Evolutionary conservation across 2,113 vertebrate genomes (phyloP).

Genomic region (Phalacrocorax pelagicus): DNA sequence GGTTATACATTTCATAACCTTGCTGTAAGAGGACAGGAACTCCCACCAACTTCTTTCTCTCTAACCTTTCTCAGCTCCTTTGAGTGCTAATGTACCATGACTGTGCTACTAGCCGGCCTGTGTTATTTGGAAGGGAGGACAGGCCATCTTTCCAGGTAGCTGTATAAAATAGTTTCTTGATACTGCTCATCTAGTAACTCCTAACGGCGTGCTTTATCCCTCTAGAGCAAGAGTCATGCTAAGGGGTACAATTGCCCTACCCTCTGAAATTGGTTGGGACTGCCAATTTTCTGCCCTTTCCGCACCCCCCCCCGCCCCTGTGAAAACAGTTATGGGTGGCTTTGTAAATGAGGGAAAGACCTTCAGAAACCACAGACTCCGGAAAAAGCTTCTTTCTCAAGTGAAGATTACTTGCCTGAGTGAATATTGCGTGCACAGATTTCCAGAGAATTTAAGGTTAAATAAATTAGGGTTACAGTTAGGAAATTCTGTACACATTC

Average conservation of each 20-base stretch:
- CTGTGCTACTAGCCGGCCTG: not conserved
- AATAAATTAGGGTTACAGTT: not conserved
- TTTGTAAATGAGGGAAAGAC: not conserved
- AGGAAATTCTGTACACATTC: not conserved
- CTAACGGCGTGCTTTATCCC: not conserved
- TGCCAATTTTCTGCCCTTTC: not conserved
- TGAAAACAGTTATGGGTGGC: not conserved
- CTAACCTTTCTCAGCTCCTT: slow-evolving; percentile 28
- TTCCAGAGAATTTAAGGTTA: not conserved
- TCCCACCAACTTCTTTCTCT: slow-evolving; percentile 16
- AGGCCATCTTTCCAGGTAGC: not conserved
- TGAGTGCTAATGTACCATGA: not conserved
- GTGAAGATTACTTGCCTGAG: not conserved
- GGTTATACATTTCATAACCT: slow-evolving; percentile 45
- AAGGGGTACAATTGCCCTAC: not conserved
- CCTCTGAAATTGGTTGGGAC: not conserved
- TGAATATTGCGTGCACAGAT: not conserved
- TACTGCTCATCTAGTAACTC: not conserved
- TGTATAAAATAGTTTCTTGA: not conserved
- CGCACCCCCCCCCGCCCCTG: not conserved
- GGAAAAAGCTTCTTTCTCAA: not conserved
- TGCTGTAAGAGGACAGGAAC: not conserved
- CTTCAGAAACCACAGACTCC: not conserved
- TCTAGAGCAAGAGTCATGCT: not conserved
- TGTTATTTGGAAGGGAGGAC: not conserved